Percentiles rank a stretch among this genome's conserved stretches.
Evolutionary conservation across 2,113 vertebrate species (phyloP).

Genomic region (Daboia siamensis): DNA sequence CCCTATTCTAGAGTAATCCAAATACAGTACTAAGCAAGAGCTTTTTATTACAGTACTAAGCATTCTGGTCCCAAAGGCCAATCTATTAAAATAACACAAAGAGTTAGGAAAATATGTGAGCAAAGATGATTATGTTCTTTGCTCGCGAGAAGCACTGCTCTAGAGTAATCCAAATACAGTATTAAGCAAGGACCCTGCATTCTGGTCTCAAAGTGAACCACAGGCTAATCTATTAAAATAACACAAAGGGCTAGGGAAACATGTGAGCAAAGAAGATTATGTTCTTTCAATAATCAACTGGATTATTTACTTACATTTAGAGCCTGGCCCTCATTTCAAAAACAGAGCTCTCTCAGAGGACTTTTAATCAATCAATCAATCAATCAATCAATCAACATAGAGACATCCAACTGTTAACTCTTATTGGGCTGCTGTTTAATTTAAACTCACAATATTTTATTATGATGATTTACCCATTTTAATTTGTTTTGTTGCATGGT

Average conservation of each 20-base stretch:
- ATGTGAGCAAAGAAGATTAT: background rate
- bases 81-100: background rate
- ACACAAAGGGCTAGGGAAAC: background rate
- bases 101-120: background rate
- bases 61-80: background rate
- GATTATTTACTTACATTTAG: background rate
- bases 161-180: background rate
- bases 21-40: background rate
- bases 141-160: background rate
- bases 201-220: background rate
- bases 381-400: background rate
- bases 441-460: background rate
- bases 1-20: background rate
- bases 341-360: background rate
- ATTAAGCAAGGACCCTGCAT: background rate
- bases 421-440: background rate
- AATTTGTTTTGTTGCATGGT: background rate
- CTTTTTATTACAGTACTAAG: too few relatives aligned
- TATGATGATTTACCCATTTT: background rate
- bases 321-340: background rate
- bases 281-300: background rate
- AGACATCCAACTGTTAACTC: background rate
- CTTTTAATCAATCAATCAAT: background rate
- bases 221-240: background rate
- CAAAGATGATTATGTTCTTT: background rate